Evolutionary conservation across 1,140 invertebrate species (phyloP).

Genomic region (Drosophila nigromelanica): DNA sequence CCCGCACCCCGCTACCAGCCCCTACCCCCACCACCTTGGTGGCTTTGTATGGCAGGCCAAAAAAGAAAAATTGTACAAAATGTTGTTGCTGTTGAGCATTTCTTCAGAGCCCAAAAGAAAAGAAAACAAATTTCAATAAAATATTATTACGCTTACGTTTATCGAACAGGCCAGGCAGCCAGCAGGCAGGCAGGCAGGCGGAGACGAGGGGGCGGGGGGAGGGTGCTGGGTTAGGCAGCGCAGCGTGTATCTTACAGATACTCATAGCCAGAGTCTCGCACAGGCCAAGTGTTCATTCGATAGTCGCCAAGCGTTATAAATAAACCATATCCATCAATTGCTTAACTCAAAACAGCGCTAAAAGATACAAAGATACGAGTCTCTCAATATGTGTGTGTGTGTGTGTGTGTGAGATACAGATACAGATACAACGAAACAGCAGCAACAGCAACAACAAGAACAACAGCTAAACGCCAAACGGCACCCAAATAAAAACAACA

Average conservation of each 20-base stretch:
- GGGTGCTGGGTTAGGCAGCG: conserved; percentile 18
- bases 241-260: conserved; percentile 74
- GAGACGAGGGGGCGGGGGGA: no score
- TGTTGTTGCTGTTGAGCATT: conserved; percentile 45
- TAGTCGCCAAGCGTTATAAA: conserved; percentile 81
- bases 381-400: conserved; percentile 2
- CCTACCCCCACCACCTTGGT: neutral
- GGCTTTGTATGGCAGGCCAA: conserved; percentile 30
- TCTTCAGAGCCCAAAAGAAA: conserved; percentile 49
- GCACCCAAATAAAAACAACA: conserved; percentile 78
- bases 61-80: conserved; percentile 53
- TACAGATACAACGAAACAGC: conserved; percentile 58
- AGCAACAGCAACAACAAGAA: conserved; percentile 35
- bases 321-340: conserved; percentile 83
- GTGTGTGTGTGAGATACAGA: conserved; percentile 18
- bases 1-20: neutral
- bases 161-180: conserved; percentile 53
- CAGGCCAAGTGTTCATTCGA: conserved; percentile 58
- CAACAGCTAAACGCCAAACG: conserved; percentile 53
- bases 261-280: conserved; percentile 52
- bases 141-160: conserved; percentile 82
- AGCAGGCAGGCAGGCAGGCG: no score
- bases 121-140: conserved; percentile 82
- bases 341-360: conserved; percentile 82
- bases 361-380: conserved; percentile 78